A percentile compares a stretch with the other conserved stretches of the same genome.
Evolutionary conservation across 1,140 invertebrate genomes (phyloP).

Genomic region (Cydia splendana): DNA sequence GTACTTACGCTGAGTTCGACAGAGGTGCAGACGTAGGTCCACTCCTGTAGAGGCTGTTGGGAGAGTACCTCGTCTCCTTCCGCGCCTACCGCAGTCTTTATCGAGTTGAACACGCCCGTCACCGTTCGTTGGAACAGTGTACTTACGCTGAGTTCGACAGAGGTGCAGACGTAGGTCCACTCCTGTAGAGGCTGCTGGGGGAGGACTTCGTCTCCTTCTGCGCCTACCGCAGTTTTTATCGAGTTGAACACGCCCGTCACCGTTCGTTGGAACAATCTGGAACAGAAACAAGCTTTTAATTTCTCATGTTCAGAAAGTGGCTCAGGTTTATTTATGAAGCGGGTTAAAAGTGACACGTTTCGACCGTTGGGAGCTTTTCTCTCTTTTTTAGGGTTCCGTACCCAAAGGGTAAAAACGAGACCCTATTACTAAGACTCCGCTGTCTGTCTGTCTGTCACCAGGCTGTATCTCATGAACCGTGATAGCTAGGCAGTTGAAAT

Average conservation of each 20-base stretch:
- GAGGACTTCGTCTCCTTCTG: conserved; percentile 54
- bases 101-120: conserved; percentile 75
- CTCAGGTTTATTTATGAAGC: too few relatives aligned
- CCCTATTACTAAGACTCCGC: too few relatives aligned
- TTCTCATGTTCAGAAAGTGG: too few relatives aligned
- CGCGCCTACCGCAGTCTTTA: conserved; percentile 72
- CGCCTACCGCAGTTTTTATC: conserved; percentile 72
- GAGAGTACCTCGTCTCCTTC: conserved; percentile 54
- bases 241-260: conserved; percentile 77
- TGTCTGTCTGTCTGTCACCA: too few relatives aligned
- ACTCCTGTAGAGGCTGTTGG: conserved; percentile 41
- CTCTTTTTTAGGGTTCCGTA: too few relatives aligned
- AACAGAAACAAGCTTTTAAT: background rate
- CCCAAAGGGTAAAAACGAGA: too few relatives aligned
- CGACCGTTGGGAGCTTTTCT: too few relatives aligned
- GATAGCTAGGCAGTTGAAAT: too few relatives aligned
- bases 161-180: conserved; percentile 63
- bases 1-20: conserved; percentile 57
- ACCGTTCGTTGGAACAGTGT: conserved; percentile 70
- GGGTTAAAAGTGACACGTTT: too few relatives aligned
- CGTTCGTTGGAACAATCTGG: conserved; percentile 71
- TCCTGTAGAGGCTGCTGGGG: conserved; percentile 38
- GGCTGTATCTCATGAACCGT: too few relatives aligned
- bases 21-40: conserved; percentile 61
- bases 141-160: conserved; percentile 57